Evolutionary conservation across 2,888 invertebrate genomes (phyloP), one percentile per base, ranked within the genome.

Genomic region (Panopea generosa): DNA sequence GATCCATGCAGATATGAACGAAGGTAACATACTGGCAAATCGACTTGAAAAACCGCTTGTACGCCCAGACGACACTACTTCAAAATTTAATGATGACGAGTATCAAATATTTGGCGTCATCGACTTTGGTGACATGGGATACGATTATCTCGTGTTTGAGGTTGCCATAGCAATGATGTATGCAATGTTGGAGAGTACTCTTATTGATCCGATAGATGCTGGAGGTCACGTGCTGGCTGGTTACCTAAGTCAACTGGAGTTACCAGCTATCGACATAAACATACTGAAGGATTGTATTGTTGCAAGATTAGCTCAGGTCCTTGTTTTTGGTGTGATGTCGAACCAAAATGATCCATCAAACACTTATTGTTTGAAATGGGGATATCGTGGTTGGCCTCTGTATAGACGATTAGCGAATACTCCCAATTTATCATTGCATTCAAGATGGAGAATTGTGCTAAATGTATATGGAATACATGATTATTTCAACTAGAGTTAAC

Each of bases 1-100:
- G 3, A 96, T 98, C 76, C 98, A 98, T 90, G 98, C 97, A 0
- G 98, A 98, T 90, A 94, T 96, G 71, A 98, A 98, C 91, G 97
- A 98, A 89, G 96, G 96, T 92, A 98, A 98, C 92, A 94, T 98
- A 7, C 45, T 65, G 1, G 67, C 59, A 1, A 26, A n/a, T 45
- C 24, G n/a, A 29, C 18, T n/a, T 24, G n/a, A 16, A 7, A 11
- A 18, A 18, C 4, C 47, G 2, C 27, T 47, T 18, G 33, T 53
- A 47, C 92, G 7, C 38, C 20, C 1, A 0, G 49, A 47, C n/a
- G n/a, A 38, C 18, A 40, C 40, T 27, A 22, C 57, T 87, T 90
- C 16, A 83, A 84, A 93, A 93, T n/a, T n/a, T 40, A 40, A 7
- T 40, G 40, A 7, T 40, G 40, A 7, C 9, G 9, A 40, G 16